These are phyloP conservation scores for Ischnura elegans DNA, from an alignment of 2,888 invertebrate species.

Conservation along the genomic window DNA sequence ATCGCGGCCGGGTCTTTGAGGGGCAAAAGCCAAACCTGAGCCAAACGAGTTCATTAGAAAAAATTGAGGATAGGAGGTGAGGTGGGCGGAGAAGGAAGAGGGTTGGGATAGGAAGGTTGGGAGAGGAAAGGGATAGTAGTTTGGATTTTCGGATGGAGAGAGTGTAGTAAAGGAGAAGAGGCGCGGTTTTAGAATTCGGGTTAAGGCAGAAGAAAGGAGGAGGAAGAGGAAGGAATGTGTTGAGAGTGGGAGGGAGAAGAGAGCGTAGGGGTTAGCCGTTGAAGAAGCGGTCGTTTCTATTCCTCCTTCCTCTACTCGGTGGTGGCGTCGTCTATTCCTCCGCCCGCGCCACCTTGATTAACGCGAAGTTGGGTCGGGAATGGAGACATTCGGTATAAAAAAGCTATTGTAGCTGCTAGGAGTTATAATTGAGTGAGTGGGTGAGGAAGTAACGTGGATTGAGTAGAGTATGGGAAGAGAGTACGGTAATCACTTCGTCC, in stretches of 20 bases:
- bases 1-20: slow-evolving; percentile 59
- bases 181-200: neutral
- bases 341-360: neutral
- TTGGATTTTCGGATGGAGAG: neutral
- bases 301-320: slow-evolving; percentile 16
- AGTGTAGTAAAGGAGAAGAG: neutral
- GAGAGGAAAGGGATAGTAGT: neutral
- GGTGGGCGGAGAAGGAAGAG: neutral
- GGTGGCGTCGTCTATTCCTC: slow-evolving; percentile 26
- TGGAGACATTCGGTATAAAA: neutral
- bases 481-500: too few species aligned
- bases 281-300: slow-evolving; percentile 55
- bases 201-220: neutral
- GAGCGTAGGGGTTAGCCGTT: slow-evolving; percentile 26
- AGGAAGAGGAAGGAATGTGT: neutral
- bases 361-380: neutral
- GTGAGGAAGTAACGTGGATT: neutral
- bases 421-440: neutral
- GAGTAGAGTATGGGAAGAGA: neutral
- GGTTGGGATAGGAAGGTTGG: neutral
- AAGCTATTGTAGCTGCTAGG: neutral
- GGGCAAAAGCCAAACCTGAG: slow-evolving; percentile 59
- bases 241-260: neutral
- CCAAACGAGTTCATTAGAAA: slow-evolving; percentile 67
- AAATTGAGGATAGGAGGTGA: slow-evolving; percentile 10